Evolutionary conservation across 2,797 vertebrate species (phyloP).

Genomic region (Meda fulgida): DNA sequence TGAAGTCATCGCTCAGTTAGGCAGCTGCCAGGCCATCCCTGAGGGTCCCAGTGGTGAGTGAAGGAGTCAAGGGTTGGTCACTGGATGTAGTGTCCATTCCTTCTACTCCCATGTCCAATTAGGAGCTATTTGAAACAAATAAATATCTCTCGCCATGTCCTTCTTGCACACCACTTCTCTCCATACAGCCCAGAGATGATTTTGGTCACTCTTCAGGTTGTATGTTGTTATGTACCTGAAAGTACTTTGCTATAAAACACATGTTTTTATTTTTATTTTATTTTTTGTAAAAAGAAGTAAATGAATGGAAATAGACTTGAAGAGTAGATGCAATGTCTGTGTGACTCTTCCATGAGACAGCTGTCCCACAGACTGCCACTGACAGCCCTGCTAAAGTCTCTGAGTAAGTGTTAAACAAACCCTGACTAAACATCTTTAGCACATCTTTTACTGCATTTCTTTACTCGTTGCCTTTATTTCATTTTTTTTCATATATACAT

Average conservation of each 20-base stretch:
- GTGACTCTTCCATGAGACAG: conserved; percentile 38
- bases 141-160: conserved; percentile 26
- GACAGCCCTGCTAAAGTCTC: conserved; percentile 34
- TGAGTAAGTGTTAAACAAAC: conserved; percentile 33
- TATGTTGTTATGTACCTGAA: background rate
- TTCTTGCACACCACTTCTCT: background rate
- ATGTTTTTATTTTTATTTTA: background rate
- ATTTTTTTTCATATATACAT: too few relatives aligned
- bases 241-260: background rate
- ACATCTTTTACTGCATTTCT: conserved; percentile 3
- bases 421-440: conserved; percentile 51
- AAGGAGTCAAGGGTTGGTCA: conserved; percentile 79
- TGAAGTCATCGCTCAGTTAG: conserved; percentile 74
- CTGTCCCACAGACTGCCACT: conserved; percentile 48
- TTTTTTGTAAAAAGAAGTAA: background rate
- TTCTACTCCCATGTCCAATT: conserved; percentile 75
- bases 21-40: conserved; percentile 73
- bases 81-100: conserved; percentile 67
- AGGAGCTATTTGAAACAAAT: conserved; percentile 70
- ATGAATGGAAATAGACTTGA: background rate
- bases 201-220: background rate
- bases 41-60: conserved; percentile 77
- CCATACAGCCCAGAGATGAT: background rate
- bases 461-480: background rate
- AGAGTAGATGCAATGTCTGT: conserved; percentile 14